Evolutionary conservation across 2,888 invertebrate species (phyloP), one percentile per base, ranked within the genome.

Genomic region (Zaprionus lineosus): DNA sequence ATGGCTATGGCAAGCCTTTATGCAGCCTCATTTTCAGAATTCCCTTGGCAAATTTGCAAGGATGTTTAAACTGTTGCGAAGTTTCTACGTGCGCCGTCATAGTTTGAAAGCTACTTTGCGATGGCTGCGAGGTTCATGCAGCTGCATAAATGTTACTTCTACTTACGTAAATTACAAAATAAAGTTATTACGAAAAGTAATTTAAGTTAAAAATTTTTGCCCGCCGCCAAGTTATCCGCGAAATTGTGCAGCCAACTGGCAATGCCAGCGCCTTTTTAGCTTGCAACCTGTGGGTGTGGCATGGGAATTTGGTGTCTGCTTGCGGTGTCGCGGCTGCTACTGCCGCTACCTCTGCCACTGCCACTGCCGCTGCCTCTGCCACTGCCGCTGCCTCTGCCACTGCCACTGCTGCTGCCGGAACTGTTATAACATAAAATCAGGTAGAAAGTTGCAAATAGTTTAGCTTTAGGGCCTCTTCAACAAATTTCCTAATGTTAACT

Each of bases 141-240:
- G 78, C 81, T 81, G 82, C 78, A 79, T 81, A 79, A 79, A 79
- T 79, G 78, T 79, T 79, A 79, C 78, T 79, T 79, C 78, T 79
- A 79, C 78, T 79, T 79, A 79, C 78, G 78, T 79, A 79, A 79
- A 79, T 79, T 79, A 81, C 78, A 81, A 79, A 79, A 79, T 79
- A 81, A 79, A 79, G 81, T 79, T 79, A 81, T 79, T 79, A 81
- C 70, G 71, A 79, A 79, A 79, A 81, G 81, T 81, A 81, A 79
- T 81, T 79, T 79, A 81, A 79, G 81, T 78, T 79, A 81, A 79
- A 79, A 81, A 81, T 66, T 79, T 59, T 75, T 75, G 75, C 75
- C 63, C 58, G 58, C 52, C 67, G 64, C 56, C 60, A 56, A 70
- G 53, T 70, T 70, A 73, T 76, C 77, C 48, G 75, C 59, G 68